Conservation (phyloP, 1,140 invertebrate genomes). For the Colletes latitarsis region DNA sequence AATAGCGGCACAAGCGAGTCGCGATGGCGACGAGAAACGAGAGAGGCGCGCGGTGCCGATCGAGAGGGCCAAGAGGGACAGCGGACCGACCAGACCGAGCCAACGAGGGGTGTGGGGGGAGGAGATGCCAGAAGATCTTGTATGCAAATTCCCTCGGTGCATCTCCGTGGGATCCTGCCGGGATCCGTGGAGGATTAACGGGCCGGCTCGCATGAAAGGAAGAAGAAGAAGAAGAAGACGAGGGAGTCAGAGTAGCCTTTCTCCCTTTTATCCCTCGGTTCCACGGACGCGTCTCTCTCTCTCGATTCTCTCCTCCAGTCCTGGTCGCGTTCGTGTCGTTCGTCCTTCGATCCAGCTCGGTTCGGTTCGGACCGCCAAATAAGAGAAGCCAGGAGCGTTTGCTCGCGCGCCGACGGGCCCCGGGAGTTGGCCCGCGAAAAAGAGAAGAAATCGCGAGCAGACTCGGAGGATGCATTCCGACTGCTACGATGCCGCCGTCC, state of each 20-base stretch:
- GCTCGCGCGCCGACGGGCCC: conserved; percentile 40
- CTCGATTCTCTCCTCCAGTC: conserved; percentile 21
- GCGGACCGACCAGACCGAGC: background rate
- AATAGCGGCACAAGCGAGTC: conserved; percentile 54
- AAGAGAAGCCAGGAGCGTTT: conserved; percentile 56
- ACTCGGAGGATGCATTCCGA: conserved; percentile 47
- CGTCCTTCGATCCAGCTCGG: conserved; percentile 42
- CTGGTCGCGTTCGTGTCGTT: conserved; percentile 21
- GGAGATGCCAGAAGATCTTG: conserved; percentile 80
- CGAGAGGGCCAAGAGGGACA: conserved; percentile 1
- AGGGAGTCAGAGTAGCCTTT: conserved; percentile 28
- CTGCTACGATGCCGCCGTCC: conserved; percentile 32
- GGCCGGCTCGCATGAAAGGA: conserved; percentile 80
- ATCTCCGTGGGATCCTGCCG: conserved; percentile 80
- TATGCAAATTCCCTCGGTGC: conserved; percentile 81
- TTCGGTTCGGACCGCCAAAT: conserved; percentile 50
- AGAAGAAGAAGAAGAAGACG: conserved; percentile 45
- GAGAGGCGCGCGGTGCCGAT: background rate
- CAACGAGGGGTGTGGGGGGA: conserved; percentile 25
- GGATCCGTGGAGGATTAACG: conserved; percentile 81
- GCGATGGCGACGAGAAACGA: conserved; percentile 63
- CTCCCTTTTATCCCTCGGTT: background rate
- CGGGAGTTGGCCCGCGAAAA: conserved; percentile 32
- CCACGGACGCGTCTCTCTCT: background rate
- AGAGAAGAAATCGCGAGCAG: conserved; percentile 42